Base-by-base conservation (phyloP, 2,888 invertebrate genomes). In the Euzophera pinguis region DNA sequence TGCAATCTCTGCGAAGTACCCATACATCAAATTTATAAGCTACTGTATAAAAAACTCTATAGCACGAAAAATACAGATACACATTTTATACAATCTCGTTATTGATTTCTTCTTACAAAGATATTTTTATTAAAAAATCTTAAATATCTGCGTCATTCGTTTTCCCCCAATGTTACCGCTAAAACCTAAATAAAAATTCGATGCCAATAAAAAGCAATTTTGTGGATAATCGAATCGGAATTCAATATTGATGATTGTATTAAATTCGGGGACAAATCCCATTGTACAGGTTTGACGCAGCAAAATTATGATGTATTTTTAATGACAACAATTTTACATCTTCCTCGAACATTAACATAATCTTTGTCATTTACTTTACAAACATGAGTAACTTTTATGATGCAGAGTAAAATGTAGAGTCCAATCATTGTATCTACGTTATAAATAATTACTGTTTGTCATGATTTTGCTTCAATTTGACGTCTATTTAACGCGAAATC, bases 161-260 rank as follows among this genome's bases (percentile, higher is more conserved):
- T 14, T 45, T 6, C 22, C 22, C 22, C 22, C 22, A 22, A 22
- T 5, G 32, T 32, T 32, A 32, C 14, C 9, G 32, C 12, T 27
- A 45, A 14, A 22, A 13, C 45, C 14, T n/a, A 29, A 32, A 45
- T 16, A 32, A 12, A 14, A 27, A 45, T 16, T 32, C 32, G 32
- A 45, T 45, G 14, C 45, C 45, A 32, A 32, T 32, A 45, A 3
- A 13, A 45, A 45, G 45, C 16, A 32, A 14, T 32, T 45, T 10
- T 2, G 22, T 6, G 16, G 45, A 45, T 45, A 45, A 45, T 45
- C 45, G 32, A 29, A 7, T 16, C 13, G 45, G 10, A 45, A 45
- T 32, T 32, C 32, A 16, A 45, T 32, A 45, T 45, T 45, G 45
- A 43, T 43, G 43, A 45, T 45, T 45, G 45, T 45, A 32, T 45